Conservation (phyloP, 2,888 invertebrate species). For the Abrostola tripartita region DNA sequence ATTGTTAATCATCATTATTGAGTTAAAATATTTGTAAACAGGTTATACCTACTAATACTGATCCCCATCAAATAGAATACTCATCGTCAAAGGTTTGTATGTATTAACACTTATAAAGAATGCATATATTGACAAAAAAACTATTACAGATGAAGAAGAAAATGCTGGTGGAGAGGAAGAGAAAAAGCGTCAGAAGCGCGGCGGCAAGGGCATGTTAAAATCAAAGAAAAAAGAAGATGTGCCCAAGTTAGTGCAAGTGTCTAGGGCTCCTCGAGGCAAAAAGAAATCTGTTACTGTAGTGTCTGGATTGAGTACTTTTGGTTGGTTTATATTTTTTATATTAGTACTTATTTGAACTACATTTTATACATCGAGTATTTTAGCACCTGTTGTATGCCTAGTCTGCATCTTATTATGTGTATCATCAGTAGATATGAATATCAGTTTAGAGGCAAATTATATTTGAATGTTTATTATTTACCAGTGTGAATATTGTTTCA, state of each 20-base stretch:
- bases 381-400: no score
- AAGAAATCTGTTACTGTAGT: constrained; percentile 99
- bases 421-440: no score
- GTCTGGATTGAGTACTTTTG: constrained; percentile 97
- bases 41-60: not conserved
- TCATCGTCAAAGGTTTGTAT: no score
- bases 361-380: not conserved
- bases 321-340: constrained; percentile 78
- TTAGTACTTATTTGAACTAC: not conserved
- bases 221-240: constrained; percentile 98
- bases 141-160: constrained; percentile 88
- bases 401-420: no score
- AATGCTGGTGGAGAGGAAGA: constrained; percentile 95
- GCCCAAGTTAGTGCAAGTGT: constrained; percentile 94
- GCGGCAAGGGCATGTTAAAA: constrained; percentile 98
- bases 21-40: not conserved
- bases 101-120: no score
- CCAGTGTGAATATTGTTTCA: constrained; percentile 72
- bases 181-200: constrained; percentile 98
- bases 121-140: no score
- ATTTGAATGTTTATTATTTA: no score
- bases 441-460: no score
- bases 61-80: not conserved
- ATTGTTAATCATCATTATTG: not conserved
- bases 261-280: constrained; percentile 97